Evolutionary conservation across 2,797 vertebrate genomes (phyloP).

Genomic region (Lithobates sylvaticus): DNA sequence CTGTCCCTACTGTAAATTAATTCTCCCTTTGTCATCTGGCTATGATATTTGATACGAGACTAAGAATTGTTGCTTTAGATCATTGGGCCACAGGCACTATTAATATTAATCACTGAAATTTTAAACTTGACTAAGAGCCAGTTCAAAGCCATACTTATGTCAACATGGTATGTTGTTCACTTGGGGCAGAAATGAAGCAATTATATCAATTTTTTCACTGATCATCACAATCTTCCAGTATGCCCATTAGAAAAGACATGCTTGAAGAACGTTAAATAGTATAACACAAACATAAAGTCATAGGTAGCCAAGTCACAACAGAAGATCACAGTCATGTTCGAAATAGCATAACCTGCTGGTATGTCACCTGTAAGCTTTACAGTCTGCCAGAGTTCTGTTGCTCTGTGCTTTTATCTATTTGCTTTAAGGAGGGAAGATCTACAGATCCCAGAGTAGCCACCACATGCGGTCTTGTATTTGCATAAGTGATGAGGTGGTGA

Average conservation of each 20-base stretch:
- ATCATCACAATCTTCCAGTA: constrained; percentile 3
- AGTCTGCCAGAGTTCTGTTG: no score
- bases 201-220: constrained; percentile 7
- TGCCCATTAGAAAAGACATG: neutral
- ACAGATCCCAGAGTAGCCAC: no score
- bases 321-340: no score
- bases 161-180: constrained; percentile 14
- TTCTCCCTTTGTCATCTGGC: neutral
- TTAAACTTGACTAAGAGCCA: constrained; percentile 4
- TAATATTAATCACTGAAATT: constrained; percentile 44
- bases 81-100: constrained; percentile 21
- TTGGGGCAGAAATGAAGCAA: constrained; percentile 22
- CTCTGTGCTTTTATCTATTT: no score
- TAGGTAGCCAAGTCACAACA: neutral
- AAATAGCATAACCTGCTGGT: neutral
- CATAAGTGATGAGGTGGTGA: no score
- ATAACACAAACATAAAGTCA: neutral
- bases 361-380: neutral
- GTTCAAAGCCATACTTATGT: constrained; percentile 42
- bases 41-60: constrained; percentile 38
- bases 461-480: no score
- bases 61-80: constrained; percentile 37
- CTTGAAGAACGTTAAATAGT: neutral
- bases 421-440: no score
- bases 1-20: constrained; percentile 34